Conservation (phyloP, 2,113 vertebrate species). For the Cyanoderma ruficeps region DNA sequence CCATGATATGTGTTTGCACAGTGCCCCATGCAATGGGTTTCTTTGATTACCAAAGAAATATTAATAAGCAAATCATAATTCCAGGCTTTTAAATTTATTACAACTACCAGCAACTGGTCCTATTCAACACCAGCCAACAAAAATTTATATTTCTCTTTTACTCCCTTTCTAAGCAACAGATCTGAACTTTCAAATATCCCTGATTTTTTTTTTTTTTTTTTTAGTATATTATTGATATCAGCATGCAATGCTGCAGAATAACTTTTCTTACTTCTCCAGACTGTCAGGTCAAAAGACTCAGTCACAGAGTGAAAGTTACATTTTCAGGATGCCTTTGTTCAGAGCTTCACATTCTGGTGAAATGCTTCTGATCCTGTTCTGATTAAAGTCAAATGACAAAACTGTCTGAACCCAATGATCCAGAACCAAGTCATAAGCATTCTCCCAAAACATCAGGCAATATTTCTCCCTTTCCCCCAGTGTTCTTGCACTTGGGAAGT, state of each 20-base stretch:
- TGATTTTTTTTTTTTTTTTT: not conserved
- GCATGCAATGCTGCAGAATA: not conserved
- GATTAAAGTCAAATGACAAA: not conserved
- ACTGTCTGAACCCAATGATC: not conserved
- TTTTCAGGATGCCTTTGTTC: not conserved
- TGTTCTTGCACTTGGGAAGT: not conserved
- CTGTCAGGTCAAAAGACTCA: not conserved
- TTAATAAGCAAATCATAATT: not conserved
- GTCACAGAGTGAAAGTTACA: not conserved
- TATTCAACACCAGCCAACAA: not conserved
- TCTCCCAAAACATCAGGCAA: not conserved
- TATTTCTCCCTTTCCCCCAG: rapidly evolving
- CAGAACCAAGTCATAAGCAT: not conserved
- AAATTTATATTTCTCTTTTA: not conserved
- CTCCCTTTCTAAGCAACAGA: not conserved
- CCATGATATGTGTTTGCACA: not conserved
- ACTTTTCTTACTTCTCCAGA: not conserved
- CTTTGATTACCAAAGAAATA: not conserved
- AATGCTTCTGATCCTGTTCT: not conserved
- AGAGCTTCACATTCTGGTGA: not conserved
- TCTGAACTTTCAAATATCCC: not conserved
- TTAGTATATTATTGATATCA: not conserved
- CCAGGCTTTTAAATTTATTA: not conserved
- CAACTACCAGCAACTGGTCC: not conserved
- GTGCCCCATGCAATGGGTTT: not conserved